Conservation (phyloP, 1,140 invertebrate genomes). For the Tetraneura akinire region DNA sequence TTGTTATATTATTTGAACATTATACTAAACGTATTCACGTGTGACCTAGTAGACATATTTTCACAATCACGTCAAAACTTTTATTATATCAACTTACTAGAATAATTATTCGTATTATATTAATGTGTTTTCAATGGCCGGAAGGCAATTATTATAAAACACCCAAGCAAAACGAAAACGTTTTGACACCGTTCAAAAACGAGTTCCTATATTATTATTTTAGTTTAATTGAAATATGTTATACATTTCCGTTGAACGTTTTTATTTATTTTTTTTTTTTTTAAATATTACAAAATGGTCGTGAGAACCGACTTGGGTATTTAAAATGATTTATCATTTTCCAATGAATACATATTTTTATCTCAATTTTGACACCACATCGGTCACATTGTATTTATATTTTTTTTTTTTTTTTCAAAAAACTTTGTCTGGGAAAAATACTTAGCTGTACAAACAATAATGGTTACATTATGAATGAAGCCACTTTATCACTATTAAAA, state of each 20-base stretch:
- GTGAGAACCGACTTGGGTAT: conserved; percentile 12
- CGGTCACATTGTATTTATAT: not conserved
- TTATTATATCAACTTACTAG: not conserved
- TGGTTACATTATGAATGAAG: not conserved
- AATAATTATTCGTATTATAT: not conserved
- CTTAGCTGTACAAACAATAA: not conserved
- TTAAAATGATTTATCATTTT: conserved; percentile 31
- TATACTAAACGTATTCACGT: too few relatives aligned
- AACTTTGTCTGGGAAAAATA: not conserved
- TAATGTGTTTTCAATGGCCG: not conserved
- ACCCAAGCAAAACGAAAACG: not conserved
- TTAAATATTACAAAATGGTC: conserved; percentile 14
- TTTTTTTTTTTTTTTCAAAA: not conserved
- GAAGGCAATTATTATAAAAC: conserved; percentile 18
- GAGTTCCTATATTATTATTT: not conserved
- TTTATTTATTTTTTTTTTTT: too few relatives aligned
- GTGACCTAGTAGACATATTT: too few relatives aligned
- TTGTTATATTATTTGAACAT: too few relatives aligned
- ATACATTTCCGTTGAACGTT: conserved; percentile 6
- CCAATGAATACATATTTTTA: not conserved
- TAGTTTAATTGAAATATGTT: conserved; percentile 11
- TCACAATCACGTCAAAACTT: too few relatives aligned
- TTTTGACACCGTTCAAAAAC: conserved; percentile 15
- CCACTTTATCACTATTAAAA: conserved; percentile 9
- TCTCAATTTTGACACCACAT: conserved; percentile 25